Percentiles rank a stretch among this genome's conserved stretches.
Conservation (phyloP, 2,113 vertebrate species). For the Rhizomys pruinosus region DNA sequence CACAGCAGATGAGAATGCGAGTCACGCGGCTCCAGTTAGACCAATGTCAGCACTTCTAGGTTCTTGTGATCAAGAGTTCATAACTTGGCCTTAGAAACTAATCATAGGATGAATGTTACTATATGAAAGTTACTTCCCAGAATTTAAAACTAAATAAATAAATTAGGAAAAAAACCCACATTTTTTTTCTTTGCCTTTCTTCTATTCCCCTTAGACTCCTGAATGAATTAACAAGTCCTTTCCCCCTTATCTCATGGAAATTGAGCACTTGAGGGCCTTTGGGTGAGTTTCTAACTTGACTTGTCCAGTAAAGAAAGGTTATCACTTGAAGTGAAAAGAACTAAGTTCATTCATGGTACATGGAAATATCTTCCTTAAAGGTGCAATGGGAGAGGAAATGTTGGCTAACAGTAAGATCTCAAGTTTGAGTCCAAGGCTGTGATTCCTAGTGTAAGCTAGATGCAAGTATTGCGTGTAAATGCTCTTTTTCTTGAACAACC, state of each 20-base stretch:
- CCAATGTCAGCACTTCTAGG: slow-evolving; percentile 32
- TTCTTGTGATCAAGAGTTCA: slow-evolving; percentile 43
- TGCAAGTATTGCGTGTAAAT: neutral
- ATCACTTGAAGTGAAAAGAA: slow-evolving; percentile 23
- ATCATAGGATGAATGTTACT: slow-evolving; percentile 56
- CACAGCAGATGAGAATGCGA: slow-evolving; percentile 57
- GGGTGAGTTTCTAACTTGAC: slow-evolving; percentile 29
- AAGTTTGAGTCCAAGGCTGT: slow-evolving; percentile 1
- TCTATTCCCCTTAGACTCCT: slow-evolving; percentile 24
- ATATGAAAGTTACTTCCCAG: slow-evolving; percentile 57
- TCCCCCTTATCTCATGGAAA: neutral
- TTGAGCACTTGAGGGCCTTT: neutral
- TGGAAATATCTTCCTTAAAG: neutral
- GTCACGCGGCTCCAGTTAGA: slow-evolving; percentile 32
- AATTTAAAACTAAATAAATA: slow-evolving; percentile 25
- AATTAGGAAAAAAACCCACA: neutral
- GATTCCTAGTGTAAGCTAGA: neutral
- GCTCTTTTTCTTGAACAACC: neutral
- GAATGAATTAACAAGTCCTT: slow-evolving; percentile 48
- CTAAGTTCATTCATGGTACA: neutral
- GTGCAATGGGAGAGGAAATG: neutral
- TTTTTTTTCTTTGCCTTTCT: slow-evolving; percentile 59
- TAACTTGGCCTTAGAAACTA: slow-evolving; percentile 50
- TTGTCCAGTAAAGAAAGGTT: slow-evolving; percentile 21
- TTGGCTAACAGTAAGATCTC: neutral